Conservation (phyloP, 2,113 vertebrate species). For the Leucoraja erinaceus region DNA sequence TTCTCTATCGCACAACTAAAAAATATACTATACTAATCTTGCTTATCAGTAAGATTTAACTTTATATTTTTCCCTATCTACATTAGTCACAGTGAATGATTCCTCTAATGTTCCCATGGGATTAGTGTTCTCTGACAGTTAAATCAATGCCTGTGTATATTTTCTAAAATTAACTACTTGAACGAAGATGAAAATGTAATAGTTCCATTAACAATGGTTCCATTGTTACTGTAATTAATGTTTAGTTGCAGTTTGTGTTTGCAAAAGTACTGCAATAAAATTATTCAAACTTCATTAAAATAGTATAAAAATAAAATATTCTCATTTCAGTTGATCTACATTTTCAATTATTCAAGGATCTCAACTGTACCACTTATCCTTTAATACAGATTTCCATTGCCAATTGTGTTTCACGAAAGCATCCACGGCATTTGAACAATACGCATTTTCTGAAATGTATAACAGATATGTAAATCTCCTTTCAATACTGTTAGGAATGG, state of each 20-base stretch:
- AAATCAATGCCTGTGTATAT: background rate
- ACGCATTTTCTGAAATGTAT: conserved; percentile 35
- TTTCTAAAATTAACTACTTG: background rate
- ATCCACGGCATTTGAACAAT: conserved; percentile 28
- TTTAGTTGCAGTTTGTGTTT: background rate
- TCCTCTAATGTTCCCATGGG: background rate
- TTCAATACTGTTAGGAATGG: conserved; percentile 36
- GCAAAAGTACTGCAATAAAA: background rate
- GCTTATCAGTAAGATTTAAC: background rate
- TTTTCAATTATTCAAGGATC: conserved; percentile 23
- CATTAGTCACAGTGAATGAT: background rate
- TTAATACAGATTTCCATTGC: conserved; percentile 38
- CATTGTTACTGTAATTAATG: background rate
- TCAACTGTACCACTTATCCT: conserved; percentile 35
- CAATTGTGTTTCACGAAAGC: conserved; percentile 38
- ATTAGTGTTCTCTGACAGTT: background rate
- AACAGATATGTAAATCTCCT: conserved; percentile 36
- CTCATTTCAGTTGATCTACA: conserved; percentile 27
- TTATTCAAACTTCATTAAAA: background rate
- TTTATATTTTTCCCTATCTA: background rate
- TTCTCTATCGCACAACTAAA: background rate
- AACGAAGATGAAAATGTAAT: background rate
- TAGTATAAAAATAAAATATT: background rate
- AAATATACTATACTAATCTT: too few relatives aligned
- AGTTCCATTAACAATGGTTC: background rate